Conservation (phyloP, 1,140 invertebrate genomes). For the Drosophila eugracilis region DNA sequence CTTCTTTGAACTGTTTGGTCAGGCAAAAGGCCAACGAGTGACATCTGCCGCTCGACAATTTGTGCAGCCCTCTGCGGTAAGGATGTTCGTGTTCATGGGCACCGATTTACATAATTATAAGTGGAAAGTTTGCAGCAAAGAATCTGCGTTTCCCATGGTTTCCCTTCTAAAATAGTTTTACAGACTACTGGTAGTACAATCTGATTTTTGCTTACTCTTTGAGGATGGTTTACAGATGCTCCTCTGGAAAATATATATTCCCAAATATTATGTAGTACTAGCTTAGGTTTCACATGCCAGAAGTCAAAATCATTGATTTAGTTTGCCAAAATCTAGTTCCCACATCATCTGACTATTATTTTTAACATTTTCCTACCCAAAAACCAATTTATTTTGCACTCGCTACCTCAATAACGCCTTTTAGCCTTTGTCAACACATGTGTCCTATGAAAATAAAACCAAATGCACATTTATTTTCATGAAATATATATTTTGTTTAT, state of each 20-base stretch:
- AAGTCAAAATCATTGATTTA: not conserved
- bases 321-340: not conserved
- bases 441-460: conserved; percentile 44
- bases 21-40: conserved; percentile 41
- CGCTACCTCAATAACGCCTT: conserved; percentile 6
- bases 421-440: conserved; percentile 39
- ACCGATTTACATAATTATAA: conserved; percentile 75
- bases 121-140: conserved; percentile 33
- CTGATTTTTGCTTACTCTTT: no score
- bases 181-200: conserved; percentile 1
- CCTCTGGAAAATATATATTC: not conserved
- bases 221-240: not conserved
- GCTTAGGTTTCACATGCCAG: no score
- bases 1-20: conserved; percentile 46
- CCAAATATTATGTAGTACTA: not conserved
- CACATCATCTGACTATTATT: conserved; percentile 5
- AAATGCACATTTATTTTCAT: conserved; percentile 46
- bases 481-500: conserved; percentile 22
- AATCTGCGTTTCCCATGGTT: conserved; percentile 7
- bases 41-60: conserved; percentile 77
- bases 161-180: conserved; percentile 14
- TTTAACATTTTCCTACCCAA: conserved; percentile 18
- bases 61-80: conserved; percentile 49
- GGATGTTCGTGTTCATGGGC: conserved; percentile 59
- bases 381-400: conserved; percentile 21